A percentile compares a stretch with the other conserved stretches of the same genome.
These are phyloP conservation scores for Lamellibrachia columna DNA, from an alignment of 2,888 invertebrate species.

Conservation along the genomic window DNA sequence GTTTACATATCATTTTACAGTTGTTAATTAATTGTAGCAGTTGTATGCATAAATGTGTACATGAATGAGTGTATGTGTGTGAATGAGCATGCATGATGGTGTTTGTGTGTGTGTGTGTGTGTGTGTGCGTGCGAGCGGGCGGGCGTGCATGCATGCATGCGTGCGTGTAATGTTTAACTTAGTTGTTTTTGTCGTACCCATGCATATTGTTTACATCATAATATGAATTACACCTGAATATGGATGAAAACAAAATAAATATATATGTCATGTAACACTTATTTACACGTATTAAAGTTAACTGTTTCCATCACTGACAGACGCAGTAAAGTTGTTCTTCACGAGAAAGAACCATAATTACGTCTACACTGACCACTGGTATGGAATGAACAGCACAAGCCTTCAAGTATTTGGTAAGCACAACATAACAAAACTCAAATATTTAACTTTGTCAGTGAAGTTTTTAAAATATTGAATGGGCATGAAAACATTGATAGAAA, in stretches of 20 bases:
- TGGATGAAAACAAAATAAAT: neutral
- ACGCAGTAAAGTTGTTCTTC: slow-evolving; percentile 33
- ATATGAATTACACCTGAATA: neutral
- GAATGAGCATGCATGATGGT: neutral
- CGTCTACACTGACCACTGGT: slow-evolving; percentile 30
- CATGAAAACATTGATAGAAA: no score
- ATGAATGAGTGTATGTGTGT: neutral
- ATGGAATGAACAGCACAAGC: slow-evolving; percentile 28
- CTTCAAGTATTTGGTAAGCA: slow-evolving; percentile 33
- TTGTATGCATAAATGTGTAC: no score
- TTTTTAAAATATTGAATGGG: no score
- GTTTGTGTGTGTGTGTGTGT: neutral
- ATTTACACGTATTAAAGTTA: neutral
- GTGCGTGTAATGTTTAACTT: no score
- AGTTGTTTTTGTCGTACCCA: no score
- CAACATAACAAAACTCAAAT: neutral
- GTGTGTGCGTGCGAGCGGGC: neutral
- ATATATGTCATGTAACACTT: neutral
- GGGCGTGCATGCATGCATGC: neutral
- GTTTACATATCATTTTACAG: no score
- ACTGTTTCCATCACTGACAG: slow-evolving; percentile 22
- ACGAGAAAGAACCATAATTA: slow-evolving; percentile 32
- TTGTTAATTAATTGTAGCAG: no score
- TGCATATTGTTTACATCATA: no score
- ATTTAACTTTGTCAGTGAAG: neutral